phyloP scores from a whole-genome alignment of 2,888 invertebrate genomes.

The Thelaira solivaga region DNA sequence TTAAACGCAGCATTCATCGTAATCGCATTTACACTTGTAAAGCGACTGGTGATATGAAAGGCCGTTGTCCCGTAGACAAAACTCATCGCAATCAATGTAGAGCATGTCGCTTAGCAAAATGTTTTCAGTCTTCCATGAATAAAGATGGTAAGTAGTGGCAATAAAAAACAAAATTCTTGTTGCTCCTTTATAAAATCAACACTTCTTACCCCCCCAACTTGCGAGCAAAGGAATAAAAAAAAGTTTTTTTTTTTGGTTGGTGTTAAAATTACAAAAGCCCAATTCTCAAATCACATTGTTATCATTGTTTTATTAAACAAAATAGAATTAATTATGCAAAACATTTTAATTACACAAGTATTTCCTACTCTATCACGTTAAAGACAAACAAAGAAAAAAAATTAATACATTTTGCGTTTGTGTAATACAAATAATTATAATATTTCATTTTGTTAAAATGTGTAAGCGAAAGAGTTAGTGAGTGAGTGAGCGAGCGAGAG shows the following conservation, averaged over 20 bases:
- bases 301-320: constrained; percentile 57
- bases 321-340: constrained; percentile 62
- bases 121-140: constrained; percentile 98
- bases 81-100: constrained; percentile 98
- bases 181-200: background rate
- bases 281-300: constrained; percentile 49
- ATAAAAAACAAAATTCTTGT: background rate
- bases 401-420: background rate
- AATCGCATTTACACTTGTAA: constrained; percentile 98
- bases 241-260: constrained; percentile 37
- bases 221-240: background rate
- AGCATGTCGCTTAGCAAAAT: constrained; percentile 95
- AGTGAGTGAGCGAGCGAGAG: background rate
- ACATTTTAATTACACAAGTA: constrained; percentile 54
- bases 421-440: constrained; percentile 25
- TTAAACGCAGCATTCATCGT: constrained; percentile 96
- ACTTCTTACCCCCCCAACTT: background rate
- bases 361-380: background rate
- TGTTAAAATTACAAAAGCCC: constrained; percentile 60
- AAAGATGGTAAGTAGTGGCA: constrained; percentile 97
- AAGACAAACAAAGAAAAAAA: constrained; percentile 2
- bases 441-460: background rate
- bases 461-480: background rate
- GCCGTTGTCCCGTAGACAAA: constrained; percentile 96
- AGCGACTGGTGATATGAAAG: constrained; percentile 94